Conservation (phyloP, 2,888 invertebrate species). For the Teleiodes luculella region DNA sequence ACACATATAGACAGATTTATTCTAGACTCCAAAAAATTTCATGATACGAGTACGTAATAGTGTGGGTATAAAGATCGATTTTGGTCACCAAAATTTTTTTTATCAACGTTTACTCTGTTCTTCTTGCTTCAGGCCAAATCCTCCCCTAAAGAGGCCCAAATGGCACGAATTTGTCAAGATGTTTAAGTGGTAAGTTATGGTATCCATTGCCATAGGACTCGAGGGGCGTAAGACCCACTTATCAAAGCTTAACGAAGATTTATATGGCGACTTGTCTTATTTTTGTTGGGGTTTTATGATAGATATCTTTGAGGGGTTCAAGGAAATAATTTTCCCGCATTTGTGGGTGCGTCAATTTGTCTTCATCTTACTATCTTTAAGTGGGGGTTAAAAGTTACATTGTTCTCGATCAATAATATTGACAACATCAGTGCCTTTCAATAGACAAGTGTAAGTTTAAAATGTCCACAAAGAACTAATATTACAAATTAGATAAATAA, state of each 20-base stretch:
- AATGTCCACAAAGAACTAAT: too few species aligned
- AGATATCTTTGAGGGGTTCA: conserved; percentile 27
- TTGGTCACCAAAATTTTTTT: background rate
- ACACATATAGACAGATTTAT: too few species aligned
- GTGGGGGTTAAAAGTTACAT: background rate
- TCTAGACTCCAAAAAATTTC: too few species aligned
- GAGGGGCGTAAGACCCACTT: conserved; percentile 37
- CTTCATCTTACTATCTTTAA: conserved; percentile 11
- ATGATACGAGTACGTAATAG: too few species aligned
- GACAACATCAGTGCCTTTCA: too few species aligned
- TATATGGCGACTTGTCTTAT: conserved; percentile 38
- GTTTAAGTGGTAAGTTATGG: conserved; percentile 36
- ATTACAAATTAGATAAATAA: too few species aligned
- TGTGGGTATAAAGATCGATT: too few species aligned
- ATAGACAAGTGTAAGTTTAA: too few species aligned
- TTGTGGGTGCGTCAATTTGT: conserved; percentile 6
- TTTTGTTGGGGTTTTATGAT: conserved; percentile 33
- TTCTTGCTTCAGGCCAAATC: background rate
- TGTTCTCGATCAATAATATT: too few species aligned
- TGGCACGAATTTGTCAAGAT: conserved; percentile 40
- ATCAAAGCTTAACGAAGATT: conserved; percentile 46
- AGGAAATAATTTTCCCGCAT: conserved; percentile 19
- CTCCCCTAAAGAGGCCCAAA: conserved; percentile 26
- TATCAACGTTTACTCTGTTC: too few species aligned
- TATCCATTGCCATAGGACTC: conserved; percentile 30